Evolutionary conservation across 1,140 invertebrate genomes (phyloP).

Genomic region (Diploscapter pachys): DNA sequence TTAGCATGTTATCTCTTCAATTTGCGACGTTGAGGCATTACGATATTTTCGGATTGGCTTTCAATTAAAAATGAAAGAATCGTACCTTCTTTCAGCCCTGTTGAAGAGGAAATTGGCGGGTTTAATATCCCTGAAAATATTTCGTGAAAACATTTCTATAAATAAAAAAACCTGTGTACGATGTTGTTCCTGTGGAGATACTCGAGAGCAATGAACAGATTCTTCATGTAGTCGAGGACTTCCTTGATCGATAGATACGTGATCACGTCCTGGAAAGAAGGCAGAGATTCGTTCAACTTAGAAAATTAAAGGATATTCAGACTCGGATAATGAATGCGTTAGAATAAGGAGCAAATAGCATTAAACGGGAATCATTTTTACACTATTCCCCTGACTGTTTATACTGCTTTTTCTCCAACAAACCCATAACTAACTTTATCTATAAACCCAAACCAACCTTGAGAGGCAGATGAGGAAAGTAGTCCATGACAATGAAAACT

Average conservation of each 20-base stretch:
- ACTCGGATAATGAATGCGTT: no score
- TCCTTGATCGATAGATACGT: slow-evolving; percentile 63
- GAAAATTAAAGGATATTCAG: no score
- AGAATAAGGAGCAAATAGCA: no score
- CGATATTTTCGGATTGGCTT: not conserved
- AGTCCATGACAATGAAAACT: slow-evolving; percentile 84
- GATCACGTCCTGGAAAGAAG: no score
- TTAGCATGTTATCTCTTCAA: no score
- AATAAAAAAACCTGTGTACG: slow-evolving; percentile 69
- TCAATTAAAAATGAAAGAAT: slow-evolving; percentile 10
- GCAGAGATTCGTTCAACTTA: no score
- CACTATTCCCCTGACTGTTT: no score
- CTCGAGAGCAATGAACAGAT: slow-evolving; percentile 73
- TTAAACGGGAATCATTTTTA: no score
- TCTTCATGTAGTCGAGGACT: slow-evolving; percentile 76
- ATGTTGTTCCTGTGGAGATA: slow-evolving; percentile 79
- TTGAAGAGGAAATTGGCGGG: slow-evolving; percentile 84
- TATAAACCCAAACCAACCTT: slow-evolving; percentile 59
- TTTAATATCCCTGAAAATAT: slow-evolving; percentile 68
- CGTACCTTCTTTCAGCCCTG: slow-evolving; percentile 68
- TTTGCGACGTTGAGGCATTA: no score
- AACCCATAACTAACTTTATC: no score
- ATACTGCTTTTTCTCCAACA: slow-evolving; percentile 66
- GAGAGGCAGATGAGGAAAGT: slow-evolving; percentile 77
- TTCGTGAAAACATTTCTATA: no score